Base-by-base conservation (phyloP, 2,113 vertebrate species). In the Myrmophylax atrothorax region DNA sequence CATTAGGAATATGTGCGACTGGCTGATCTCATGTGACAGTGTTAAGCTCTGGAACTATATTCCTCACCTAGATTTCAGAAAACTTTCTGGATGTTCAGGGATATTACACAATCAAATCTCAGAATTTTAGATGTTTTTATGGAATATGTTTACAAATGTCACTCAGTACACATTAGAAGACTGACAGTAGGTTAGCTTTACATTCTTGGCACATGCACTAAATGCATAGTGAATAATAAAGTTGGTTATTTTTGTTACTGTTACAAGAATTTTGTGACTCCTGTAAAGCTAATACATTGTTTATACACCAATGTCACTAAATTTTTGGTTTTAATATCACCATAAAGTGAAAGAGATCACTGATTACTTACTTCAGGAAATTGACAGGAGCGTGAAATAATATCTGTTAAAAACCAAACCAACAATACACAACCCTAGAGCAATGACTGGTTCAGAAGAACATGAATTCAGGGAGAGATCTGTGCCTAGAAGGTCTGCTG, bases 1-100 rank as follows among this genome's bases (percentile, higher is more conserved):
- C 92, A 49, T 53, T 97, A 95, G 96, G 92, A 91, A 20, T 94
- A 83, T 63, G 87, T 95, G 79, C 40, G 14, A 96, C 74, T 77
- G 94, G 94, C 53, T 50, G 72, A 81, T 87, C 87, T 83, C 80
- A 55, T 97, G 97, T 94, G 90, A 92, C 89, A 95, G 77, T 47
- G 88, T 84, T 93, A 69, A 96, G 92, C 47, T 97, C 90, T 96
- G 96, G 89, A 98, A 95, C 94, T 97, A 67, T 97, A 89, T 97
- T 98, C 95, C 96, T 95, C 94, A 96, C 63, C 79, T 78, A 93
- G 49, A 88, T 84, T 91, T 93, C 79, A 96, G 78, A 97, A 63
- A 78, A 84, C 90, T 92, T 94, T 93, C 58, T 91, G 93, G 93
- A 95, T 50, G 59, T 84, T 95, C 90, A 80, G 78, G 94, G 33